Evolutionary conservation across 1,140 invertebrate genomes (phyloP).

Genomic region (Aphidius gifuensis): DNA sequence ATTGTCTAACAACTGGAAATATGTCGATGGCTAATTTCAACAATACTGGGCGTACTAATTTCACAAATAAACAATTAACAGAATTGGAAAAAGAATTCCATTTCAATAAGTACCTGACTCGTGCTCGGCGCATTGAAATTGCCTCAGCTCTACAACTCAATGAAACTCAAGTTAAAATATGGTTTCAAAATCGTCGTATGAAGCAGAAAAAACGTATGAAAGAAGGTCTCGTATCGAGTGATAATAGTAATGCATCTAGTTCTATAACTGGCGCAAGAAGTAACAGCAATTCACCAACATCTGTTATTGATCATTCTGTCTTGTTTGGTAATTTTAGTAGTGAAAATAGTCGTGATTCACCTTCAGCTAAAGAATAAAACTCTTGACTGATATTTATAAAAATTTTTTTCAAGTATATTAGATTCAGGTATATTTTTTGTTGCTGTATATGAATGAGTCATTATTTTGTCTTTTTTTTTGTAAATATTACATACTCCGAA

Average conservation of each 20-base stretch:
- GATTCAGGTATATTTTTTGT: no score
- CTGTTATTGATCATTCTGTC: conserved; percentile 31
- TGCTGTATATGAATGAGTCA: no score
- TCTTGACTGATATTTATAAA: no score
- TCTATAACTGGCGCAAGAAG: conserved; percentile 35
- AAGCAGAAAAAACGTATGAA: conserved; percentile 93
- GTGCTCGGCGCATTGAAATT: conserved; percentile 95
- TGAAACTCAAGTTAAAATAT: conserved; percentile 82
- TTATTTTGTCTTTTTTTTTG: no score
- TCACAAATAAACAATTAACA: conserved; percentile 98
- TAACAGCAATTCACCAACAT: conserved; percentile 55
- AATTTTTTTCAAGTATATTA: no score
- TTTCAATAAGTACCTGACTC: conserved; percentile 97
- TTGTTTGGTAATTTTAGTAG: conserved; percentile 17
- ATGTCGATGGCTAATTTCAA: conserved; percentile 58
- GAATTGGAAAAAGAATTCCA: conserved; percentile 99
- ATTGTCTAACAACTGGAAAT: conserved; percentile 38
- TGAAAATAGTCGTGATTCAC: conserved; percentile 44
- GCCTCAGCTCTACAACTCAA: conserved; percentile 93
- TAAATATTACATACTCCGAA: no score
- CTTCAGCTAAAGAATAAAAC: conserved; percentile 46
- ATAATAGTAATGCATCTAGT: conserved; percentile 42
- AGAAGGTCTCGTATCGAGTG: conserved; percentile 75
- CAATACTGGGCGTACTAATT: conserved; percentile 92
- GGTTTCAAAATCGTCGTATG: conserved; percentile 92